Conservation (phyloP, 2,113 vertebrate species). For the Copsychus sechellarum region DNA sequence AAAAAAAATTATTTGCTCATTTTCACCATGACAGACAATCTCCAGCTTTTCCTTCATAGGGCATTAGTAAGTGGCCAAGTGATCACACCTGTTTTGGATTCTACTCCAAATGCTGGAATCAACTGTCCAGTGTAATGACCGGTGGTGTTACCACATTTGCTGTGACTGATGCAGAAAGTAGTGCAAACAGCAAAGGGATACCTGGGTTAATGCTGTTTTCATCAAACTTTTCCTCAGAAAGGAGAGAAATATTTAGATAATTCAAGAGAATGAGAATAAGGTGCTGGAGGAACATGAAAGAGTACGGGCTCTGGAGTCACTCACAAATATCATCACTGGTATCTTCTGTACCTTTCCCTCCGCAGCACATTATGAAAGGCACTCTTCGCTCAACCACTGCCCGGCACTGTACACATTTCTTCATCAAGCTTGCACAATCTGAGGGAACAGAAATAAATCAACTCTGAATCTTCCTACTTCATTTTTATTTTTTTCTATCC, state of each 20-base stretch:
- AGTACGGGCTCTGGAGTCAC: slow-evolving; percentile 72
- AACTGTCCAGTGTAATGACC: not conserved
- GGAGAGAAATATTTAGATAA: not conserved
- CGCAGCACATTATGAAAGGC: slow-evolving; percentile 95
- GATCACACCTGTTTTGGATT: not conserved
- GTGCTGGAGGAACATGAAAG: not conserved
- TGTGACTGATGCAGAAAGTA: not conserved
- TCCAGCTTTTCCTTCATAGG: not conserved
- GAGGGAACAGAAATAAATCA: not conserved
- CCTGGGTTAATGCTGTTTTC: not conserved
- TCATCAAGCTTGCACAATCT: slow-evolving; percentile 99
- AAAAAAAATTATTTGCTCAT: not conserved
- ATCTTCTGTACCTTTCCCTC: slow-evolving; percentile 96
- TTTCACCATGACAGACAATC: not conserved
- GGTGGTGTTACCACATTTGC: not conserved
- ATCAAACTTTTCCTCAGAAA: not conserved
- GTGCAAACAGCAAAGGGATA: not conserved
- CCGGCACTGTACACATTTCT: slow-evolving; percentile 98
- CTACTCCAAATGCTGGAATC: not conserved
- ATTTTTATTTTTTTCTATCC: not conserved
- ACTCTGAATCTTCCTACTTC: not conserved
- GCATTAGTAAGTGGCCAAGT: not conserved
- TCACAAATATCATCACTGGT: slow-evolving; percentile 93
- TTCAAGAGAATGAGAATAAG: not conserved
- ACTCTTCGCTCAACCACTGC: slow-evolving; percentile 94